phyloP scores from a whole-genome alignment of 2,113 vertebrate species.

The Terrapene triunguis region DNA sequence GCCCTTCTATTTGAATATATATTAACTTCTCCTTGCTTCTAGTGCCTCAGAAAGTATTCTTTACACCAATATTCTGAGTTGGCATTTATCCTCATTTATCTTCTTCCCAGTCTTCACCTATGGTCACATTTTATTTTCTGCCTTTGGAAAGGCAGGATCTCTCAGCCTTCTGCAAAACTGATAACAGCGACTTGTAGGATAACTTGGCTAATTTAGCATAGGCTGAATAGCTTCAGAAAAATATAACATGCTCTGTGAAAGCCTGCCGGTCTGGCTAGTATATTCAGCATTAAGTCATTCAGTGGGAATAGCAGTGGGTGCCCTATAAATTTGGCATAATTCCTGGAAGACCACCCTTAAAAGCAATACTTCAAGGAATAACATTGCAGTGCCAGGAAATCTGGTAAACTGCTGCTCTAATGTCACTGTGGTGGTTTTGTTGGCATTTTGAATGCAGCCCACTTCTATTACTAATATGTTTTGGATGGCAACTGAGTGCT shows the following conservation, averaged over 20 bases:
- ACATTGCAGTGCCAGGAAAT: neutral
- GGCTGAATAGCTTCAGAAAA: neutral
- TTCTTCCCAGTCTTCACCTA: neutral
- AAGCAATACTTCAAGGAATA: neutral
- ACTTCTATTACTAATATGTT: neutral
- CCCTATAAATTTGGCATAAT: neutral
- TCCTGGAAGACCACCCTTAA: neutral
- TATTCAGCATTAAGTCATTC: neutral
- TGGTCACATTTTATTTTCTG: neutral
- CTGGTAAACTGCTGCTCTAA: neutral
- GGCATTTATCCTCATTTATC: neutral
- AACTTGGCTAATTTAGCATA: neutral
- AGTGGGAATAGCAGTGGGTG: neutral
- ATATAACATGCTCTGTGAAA: neutral
- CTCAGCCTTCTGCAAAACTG: neutral
- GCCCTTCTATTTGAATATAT: neutral
- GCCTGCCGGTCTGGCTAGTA: neutral
- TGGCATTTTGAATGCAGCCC: neutral
- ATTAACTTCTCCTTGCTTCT: neutral
- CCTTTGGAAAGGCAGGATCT: neutral
- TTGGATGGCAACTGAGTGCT: neutral
- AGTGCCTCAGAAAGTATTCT: neutral
- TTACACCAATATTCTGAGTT: neutral
- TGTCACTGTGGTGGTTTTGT: neutral
- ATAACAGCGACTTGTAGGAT: neutral